Percentiles rank a stretch among this genome's conserved stretches.
phyloP scores from a whole-genome alignment of 2,888 invertebrate genomes.

The Caenorhabditis panamensis region DNA sequence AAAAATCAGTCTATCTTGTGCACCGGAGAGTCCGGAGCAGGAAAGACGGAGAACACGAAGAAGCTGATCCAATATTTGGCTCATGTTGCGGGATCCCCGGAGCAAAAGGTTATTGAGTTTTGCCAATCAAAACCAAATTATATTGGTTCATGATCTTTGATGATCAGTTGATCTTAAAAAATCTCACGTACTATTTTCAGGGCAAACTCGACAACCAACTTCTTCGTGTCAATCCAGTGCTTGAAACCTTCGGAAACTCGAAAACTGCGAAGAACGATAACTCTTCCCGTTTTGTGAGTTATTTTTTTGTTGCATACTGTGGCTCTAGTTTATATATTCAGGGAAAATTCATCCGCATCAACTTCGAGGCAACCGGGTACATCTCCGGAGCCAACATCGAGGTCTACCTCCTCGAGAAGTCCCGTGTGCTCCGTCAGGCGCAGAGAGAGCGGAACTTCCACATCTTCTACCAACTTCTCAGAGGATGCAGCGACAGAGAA shows the following conservation, averaged over 20 bases:
- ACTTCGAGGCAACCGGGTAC: slow-evolving; percentile 99
- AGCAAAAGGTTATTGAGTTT: slow-evolving; percentile 45
- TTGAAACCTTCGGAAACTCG: slow-evolving; percentile 99
- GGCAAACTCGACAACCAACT: slow-evolving; percentile 99
- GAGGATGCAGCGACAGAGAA: slow-evolving; percentile 92
- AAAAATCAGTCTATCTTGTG: slow-evolving; percentile 99
- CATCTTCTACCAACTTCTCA: slow-evolving; percentile 97
- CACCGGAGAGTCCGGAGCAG: slow-evolving; percentile 99
- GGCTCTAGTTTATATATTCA: slow-evolving; percentile 64
- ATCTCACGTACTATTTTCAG: slow-evolving; percentile 84
- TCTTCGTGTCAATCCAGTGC: slow-evolving; percentile 98
- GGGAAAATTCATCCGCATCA: slow-evolving; percentile 99
- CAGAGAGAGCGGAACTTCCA: slow-evolving; percentile 98
- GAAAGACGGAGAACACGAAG: slow-evolving; percentile 99
- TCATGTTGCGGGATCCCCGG: slow-evolving; percentile 93
- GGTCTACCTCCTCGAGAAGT: slow-evolving; percentile 98
- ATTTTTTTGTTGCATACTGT: background rate
- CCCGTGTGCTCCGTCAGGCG: slow-evolving; percentile 97
- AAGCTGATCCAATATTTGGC: slow-evolving; percentile 99
- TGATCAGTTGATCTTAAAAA: background rate
- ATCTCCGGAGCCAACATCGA: slow-evolving; percentile 99
- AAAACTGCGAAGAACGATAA: slow-evolving; percentile 99
- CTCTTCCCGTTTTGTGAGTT: slow-evolving; percentile 99
- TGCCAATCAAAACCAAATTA: background rate
- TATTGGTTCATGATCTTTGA: no score